A percentile compares a stretch with the other conserved stretches of the same genome.
Evolutionary conservation across 1,140 invertebrate genomes (phyloP).

Genomic region (Pseudoatta argentina): DNA sequence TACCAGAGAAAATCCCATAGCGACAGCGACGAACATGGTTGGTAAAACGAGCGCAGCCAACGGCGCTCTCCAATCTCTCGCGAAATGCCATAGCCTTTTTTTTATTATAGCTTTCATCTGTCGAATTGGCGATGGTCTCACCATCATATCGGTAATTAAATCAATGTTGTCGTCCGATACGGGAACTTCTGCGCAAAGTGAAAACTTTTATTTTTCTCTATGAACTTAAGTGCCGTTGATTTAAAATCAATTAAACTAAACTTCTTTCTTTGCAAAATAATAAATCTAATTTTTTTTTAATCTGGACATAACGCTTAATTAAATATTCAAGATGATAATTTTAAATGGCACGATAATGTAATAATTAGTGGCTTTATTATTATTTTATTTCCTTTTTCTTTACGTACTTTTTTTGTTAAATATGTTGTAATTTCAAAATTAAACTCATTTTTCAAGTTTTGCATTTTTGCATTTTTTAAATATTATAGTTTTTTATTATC

Average conservation of each 20-base stretch:
- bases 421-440: background rate
- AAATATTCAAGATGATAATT: background rate
- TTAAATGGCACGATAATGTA: background rate
- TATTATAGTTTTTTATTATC: background rate
- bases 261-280: background rate
- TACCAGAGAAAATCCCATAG: constrained; percentile 90
- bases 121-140: constrained; percentile 76
- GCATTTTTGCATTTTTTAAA: background rate
- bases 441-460: background rate
- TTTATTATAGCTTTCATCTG: constrained; percentile 85
- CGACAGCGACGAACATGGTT: constrained; percentile 88
- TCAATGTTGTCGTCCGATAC: constrained; percentile 81
- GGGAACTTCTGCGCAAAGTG: constrained; percentile 65
- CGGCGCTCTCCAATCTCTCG: constrained; percentile 88
- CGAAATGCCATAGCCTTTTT: constrained; percentile 88
- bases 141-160: constrained; percentile 75
- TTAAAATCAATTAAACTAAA: background rate
- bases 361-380: constrained; percentile 23
- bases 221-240: background rate
- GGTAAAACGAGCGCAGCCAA: constrained; percentile 89
- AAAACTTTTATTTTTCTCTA: background rate
- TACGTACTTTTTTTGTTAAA: background rate
- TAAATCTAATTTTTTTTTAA: constrained; percentile 28
- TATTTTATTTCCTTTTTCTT: background rate
- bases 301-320: background rate